These are phyloP conservation scores for Spatulosminthurus flaviceps DNA, from an alignment of 2,888 invertebrate genomes.

Conservation along the genomic window DNA sequence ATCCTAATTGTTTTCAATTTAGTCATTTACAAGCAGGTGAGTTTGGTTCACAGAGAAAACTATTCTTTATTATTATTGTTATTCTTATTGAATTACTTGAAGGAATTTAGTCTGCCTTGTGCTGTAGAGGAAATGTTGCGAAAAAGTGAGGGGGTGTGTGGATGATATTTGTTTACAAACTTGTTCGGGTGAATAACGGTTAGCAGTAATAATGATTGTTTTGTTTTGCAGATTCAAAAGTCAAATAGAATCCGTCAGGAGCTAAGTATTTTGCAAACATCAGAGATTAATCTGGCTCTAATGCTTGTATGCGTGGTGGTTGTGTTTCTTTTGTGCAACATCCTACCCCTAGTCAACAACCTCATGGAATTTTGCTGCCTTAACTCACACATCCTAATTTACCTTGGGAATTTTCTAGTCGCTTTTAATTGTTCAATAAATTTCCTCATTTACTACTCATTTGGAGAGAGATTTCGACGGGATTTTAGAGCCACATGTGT, in stretches of 20 bases:
- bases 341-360: slow-evolving; percentile 84
- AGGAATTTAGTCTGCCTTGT: too few relatives aligned
- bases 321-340: slow-evolving; percentile 92
- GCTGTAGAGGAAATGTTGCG: too few relatives aligned
- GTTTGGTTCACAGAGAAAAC: too few relatives aligned
- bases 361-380: slow-evolving; percentile 82
- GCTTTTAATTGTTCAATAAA: slow-evolving; percentile 97
- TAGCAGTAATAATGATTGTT: not conserved
- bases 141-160: too few relatives aligned
- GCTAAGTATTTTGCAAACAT: slow-evolving; percentile 82
- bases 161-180: too few relatives aligned
- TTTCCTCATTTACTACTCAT: slow-evolving; percentile 95
- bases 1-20: slow-evolving; percentile 87
- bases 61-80: too few relatives aligned
- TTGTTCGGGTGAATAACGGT: too few relatives aligned
- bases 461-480: slow-evolving; percentile 86
- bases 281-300: slow-evolving; percentile 91
- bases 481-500: slow-evolving; percentile 32
- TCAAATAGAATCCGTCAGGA: slow-evolving; percentile 73
- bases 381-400: slow-evolving; percentile 76
- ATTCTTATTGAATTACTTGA: too few relatives aligned
- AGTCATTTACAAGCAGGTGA: slow-evolving; percentile 86
- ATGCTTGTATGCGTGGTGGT: slow-evolving; percentile 94
- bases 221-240: slow-evolving; percentile 27
- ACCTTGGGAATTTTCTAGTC: slow-evolving; percentile 87